These are phyloP conservation scores for Abscondita cerata DNA, from an alignment of 2,888 invertebrate species.

Conservation along the genomic window DNA sequence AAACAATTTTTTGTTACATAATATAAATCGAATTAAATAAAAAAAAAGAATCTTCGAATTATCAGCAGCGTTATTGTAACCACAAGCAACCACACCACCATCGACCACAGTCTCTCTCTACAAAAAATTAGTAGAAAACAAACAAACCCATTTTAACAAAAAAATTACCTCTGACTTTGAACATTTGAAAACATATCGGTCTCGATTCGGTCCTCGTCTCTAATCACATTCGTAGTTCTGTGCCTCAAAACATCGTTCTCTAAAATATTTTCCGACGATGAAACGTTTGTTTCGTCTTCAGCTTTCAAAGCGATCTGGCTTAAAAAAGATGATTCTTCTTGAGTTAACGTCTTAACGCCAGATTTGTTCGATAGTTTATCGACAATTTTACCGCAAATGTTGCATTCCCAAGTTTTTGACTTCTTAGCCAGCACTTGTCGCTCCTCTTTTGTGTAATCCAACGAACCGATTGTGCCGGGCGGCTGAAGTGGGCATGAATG, in stretches of 20 bases:
- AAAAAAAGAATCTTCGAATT: constrained; percentile 61
- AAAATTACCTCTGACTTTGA: too few species aligned
- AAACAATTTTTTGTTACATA: background rate
- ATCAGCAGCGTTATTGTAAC: constrained; percentile 59
- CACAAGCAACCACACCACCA: constrained; percentile 59
- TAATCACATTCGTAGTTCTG: constrained; percentile 38
- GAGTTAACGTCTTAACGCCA: constrained; percentile 55
- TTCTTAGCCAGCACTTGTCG: constrained; percentile 80
- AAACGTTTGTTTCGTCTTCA: constrained; percentile 54
- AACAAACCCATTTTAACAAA: background rate
- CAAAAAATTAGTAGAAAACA: constrained; percentile 37
- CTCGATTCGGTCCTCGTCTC: constrained; percentile 27
- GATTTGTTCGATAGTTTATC: constrained; percentile 60
- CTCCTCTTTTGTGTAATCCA: constrained; percentile 88
- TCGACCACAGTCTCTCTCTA: constrained; percentile 62
- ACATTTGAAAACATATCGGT: too few species aligned
- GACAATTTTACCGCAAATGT: constrained; percentile 67
- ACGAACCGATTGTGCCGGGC: constrained; percentile 89
- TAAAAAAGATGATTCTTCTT: constrained; percentile 63
- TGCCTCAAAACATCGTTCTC: background rate
- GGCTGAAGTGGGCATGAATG: constrained; percentile 92
- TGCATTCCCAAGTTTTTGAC: constrained; percentile 70
- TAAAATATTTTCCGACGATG: constrained; percentile 6
- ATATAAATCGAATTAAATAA: constrained; percentile 43
- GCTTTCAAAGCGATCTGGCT: constrained; percentile 63